Conservation (phyloP, 2,797 vertebrate species). For the Lerista edwardsae region DNA sequence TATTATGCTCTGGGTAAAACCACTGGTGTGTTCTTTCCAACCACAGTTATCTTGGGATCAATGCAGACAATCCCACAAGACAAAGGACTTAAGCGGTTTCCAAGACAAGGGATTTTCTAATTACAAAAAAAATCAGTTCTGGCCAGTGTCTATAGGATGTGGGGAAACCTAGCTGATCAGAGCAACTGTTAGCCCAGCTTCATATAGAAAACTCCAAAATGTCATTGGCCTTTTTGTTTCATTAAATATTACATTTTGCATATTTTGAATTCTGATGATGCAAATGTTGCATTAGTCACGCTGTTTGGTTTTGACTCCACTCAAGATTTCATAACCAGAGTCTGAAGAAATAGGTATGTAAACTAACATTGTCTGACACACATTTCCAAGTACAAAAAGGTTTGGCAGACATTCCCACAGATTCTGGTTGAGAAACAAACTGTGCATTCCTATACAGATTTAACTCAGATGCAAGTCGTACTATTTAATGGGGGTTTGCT, state of each 20-base stretch:
- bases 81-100: not conserved
- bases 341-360: not conserved
- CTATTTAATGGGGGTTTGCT: not conserved
- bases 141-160: not conserved
- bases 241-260: not conserved
- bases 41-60: not conserved
- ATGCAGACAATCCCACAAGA: not conserved
- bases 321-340: not conserved
- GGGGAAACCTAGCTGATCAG: not conserved
- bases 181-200: not conserved
- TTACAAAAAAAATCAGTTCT: not conserved
- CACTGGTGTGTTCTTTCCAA: not conserved
- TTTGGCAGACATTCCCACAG: not conserved
- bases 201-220: not conserved
- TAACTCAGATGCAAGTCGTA: not conserved
- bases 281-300: not conserved
- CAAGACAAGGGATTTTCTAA: not conserved
- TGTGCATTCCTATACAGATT: not conserved
- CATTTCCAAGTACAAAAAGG: not conserved
- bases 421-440: not conserved
- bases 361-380: not conserved
- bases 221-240: not conserved
- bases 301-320: not conserved
- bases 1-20: not conserved
- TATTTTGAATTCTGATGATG: not conserved